phyloP scores from a whole-genome alignment of 2,797 vertebrate species.

The Jordanella pulchra region DNA sequence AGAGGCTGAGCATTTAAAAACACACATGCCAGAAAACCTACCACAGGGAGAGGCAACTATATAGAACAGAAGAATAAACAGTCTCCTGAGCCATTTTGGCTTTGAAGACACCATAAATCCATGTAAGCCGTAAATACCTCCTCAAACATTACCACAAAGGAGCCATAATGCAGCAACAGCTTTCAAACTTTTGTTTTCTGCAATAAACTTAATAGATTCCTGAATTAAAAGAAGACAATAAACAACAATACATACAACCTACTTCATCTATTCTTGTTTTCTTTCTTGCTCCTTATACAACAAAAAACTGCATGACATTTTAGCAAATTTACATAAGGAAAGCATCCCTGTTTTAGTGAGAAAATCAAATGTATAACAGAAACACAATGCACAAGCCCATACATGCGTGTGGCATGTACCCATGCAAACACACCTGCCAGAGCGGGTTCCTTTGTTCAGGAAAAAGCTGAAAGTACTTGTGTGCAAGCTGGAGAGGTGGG shows the following conservation, averaged over 20 bases:
- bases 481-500: conserved; percentile 88
- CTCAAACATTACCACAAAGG: conserved; percentile 2
- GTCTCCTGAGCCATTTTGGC: background rate
- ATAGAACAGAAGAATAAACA: conserved; percentile 6
- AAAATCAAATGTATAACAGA: background rate
- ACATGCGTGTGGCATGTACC: conserved; percentile 23
- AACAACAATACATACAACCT: background rate
- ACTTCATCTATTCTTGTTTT: background rate
- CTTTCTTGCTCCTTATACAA: background rate
- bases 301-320: background rate
- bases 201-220: background rate
- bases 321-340: background rate
- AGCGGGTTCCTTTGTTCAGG: conserved; percentile 93
- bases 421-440: conserved; percentile 88
- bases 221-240: background rate
- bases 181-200: background rate
- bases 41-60: conserved; percentile 2
- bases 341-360: background rate
- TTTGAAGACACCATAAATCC: background rate
- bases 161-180: background rate
- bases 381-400: conserved; percentile 16
- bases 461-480: conserved; percentile 94
- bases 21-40: conserved; percentile 8
- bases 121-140: background rate
- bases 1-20: conserved; percentile 12